Conservation (phyloP, 2,113 vertebrate species). For the Pterocles burchelli region DNA sequence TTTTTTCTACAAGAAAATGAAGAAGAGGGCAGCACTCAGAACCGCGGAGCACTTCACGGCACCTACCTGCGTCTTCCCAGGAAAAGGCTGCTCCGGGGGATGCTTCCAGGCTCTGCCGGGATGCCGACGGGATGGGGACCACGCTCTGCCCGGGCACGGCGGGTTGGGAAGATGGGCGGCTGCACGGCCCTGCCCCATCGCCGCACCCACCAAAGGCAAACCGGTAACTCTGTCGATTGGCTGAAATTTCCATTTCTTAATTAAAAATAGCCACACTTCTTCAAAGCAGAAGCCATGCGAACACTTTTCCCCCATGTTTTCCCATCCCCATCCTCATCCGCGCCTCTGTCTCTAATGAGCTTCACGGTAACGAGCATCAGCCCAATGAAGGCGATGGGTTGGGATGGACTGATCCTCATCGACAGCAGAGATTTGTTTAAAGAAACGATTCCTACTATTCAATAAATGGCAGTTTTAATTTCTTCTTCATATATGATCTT, state of each 20-base stretch:
- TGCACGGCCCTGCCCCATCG: neutral
- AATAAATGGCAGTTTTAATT: conserved; percentile 67
- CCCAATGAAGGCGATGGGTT: neutral
- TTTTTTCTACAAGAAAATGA: neutral
- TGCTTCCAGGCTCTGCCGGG: neutral
- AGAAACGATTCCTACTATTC: conserved; percentile 48
- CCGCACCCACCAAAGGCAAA: accelerated
- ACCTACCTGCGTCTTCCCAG: neutral
- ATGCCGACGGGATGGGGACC: accelerated
- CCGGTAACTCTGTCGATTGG: accelerated
- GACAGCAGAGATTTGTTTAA: neutral
- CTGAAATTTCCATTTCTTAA: neutral
- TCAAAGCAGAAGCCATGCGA: accelerated
- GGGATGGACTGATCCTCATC: neutral
- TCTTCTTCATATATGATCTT: conserved; percentile 92
- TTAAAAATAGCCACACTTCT: neutral
- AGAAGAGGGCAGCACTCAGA: neutral
- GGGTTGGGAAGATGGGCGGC: neutral
- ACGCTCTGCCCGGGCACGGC: accelerated
- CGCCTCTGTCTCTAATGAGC: accelerated
- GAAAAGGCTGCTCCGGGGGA: accelerated
- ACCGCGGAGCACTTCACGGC: neutral
- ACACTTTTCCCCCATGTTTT: accelerated
- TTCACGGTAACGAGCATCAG: neutral
- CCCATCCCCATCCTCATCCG: neutral